Conservation (phyloP, 2,888 invertebrate genomes). For the Heteromyza rotundicornis region DNA sequence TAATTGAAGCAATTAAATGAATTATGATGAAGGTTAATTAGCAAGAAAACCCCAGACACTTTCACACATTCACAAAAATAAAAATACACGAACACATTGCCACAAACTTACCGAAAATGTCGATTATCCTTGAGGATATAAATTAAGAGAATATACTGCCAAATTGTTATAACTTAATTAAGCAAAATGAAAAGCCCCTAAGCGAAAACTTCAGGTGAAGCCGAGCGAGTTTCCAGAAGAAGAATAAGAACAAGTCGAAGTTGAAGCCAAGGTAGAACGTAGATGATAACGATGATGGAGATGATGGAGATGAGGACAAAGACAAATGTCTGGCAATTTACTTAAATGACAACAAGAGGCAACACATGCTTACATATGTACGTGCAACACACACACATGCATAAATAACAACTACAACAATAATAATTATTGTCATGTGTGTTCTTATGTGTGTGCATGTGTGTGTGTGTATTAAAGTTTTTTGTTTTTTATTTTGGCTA, state of each 20-base stretch:
- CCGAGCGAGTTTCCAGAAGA: constrained; percentile 15
- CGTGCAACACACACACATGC: not conserved
- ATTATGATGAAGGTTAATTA: too few relatives aligned
- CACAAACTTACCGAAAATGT: constrained; percentile 17
- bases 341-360: constrained; percentile 43
- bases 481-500: constrained; percentile 8
- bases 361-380: too few relatives aligned
- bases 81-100: constrained; percentile 37
- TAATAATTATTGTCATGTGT: constrained; percentile 52
- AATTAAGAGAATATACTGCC: constrained; percentile 50
- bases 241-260: not conserved
- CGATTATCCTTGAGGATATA: constrained; percentile 38
- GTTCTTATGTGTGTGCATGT: constrained; percentile 42
- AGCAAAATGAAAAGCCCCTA: constrained; percentile 53
- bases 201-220: constrained; percentile 32
- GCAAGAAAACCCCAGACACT: not conserved
- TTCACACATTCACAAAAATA: not conserved
- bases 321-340: constrained; percentile 54
- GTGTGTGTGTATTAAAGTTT: constrained; percentile 26
- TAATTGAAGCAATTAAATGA: too few relatives aligned
- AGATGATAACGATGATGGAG: not conserved
- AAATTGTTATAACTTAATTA: constrained; percentile 55
- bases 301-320: constrained; percentile 23
- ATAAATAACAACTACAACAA: too few relatives aligned
- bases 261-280: constrained; percentile 29